A percentile compares a stretch with the other conserved stretches of the same genome.
These are phyloP conservation scores for Prunella strophiata DNA, from an alignment of 2,797 vertebrate species.

Conservation along the genomic window DNA sequence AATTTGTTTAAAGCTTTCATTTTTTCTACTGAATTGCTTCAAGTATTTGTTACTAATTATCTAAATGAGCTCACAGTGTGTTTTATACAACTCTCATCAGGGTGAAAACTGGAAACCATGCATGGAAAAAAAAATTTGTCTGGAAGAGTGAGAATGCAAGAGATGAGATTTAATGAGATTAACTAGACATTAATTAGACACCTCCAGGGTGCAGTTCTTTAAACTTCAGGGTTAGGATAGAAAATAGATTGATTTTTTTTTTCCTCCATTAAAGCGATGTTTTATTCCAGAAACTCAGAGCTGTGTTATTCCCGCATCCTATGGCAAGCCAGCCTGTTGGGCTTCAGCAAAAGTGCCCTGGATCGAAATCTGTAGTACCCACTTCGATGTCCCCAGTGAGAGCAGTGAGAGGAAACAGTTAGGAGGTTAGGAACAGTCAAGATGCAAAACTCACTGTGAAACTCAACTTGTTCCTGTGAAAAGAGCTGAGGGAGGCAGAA, in stretches of 20 bases:
- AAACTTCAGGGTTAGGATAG: not conserved
- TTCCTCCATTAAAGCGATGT: not conserved
- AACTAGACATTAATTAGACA: not conserved
- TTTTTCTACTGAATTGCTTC: not conserved
- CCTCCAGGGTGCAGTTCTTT: not conserved
- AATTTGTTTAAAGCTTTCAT: not conserved
- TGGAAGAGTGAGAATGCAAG: not conserved
- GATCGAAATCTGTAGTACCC: accelerated
- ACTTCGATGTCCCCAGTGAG: not conserved
- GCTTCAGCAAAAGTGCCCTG: not conserved
- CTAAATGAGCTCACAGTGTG: not conserved
- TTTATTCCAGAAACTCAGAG: not conserved
- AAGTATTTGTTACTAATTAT: not conserved
- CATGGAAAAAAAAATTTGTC: not conserved
- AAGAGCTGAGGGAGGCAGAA: not conserved
- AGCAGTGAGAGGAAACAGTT: not conserved
- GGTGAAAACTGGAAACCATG: not conserved
- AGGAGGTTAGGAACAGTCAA: not conserved
- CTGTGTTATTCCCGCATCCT: not conserved
- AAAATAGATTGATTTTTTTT: not conserved
- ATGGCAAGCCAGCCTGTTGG: accelerated
- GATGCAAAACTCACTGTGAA: not conserved
- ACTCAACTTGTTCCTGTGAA: not conserved
- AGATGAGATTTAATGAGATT: not conserved
- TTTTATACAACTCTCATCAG: not conserved